Conservation (phyloP, 2,113 vertebrate species). For the Conger conger region DNA sequence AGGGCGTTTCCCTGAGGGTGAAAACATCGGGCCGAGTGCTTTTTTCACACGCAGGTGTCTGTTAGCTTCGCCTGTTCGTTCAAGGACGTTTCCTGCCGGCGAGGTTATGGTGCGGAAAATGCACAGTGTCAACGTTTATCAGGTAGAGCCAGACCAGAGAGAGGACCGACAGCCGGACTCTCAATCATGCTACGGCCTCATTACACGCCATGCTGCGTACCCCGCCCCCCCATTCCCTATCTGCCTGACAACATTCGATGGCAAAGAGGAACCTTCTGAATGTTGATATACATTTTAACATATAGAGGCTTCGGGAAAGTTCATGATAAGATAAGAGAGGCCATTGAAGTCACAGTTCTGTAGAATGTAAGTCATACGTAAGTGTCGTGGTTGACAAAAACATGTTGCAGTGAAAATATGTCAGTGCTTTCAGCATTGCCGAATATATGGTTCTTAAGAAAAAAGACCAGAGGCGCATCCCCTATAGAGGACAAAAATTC, state of each 20-base stretch:
- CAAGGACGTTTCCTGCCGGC: background rate
- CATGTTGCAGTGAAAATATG: no score
- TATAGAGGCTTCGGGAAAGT: background rate
- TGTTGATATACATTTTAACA: background rate
- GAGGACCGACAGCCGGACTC: background rate
- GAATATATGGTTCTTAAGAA: background rate
- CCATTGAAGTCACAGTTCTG: background rate
- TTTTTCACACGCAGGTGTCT: slow-evolving; percentile 2
- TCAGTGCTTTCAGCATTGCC: no score
- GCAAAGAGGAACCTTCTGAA: background rate
- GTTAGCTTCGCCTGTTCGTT: background rate
- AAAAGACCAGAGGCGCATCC: no score
- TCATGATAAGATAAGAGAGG: background rate
- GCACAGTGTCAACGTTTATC: background rate
- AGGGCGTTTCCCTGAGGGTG: background rate
- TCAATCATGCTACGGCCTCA: background rate
- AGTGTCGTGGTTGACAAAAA: no score
- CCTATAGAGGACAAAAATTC: no score
- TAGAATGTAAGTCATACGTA: background rate
- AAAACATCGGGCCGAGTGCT: background rate
- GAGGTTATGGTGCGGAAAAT: background rate
- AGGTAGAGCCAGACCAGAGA: slow-evolving; percentile 5
- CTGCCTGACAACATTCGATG: background rate
- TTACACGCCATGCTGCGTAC: background rate
- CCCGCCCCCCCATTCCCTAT: background rate